Conservation (phyloP, 2,888 invertebrate species). For the Penaeus monodon region DNA sequence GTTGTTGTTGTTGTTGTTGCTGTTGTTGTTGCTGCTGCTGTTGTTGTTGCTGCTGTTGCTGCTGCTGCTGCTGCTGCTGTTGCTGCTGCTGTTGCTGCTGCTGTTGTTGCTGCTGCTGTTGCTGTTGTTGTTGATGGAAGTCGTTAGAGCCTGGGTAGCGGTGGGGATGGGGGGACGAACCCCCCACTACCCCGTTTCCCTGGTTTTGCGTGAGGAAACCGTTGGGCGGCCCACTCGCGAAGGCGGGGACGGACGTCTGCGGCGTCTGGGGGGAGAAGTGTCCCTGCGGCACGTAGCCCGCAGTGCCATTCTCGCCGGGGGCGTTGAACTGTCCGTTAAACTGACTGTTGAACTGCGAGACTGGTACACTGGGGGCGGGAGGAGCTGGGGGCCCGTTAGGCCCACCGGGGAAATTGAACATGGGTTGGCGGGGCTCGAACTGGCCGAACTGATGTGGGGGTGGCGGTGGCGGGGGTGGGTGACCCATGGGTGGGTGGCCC, state of each 20-base stretch:
- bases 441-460: constrained; percentile 63
- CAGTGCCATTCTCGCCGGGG: constrained; percentile 53
- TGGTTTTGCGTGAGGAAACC: constrained; percentile 59
- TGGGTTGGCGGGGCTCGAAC: constrained; percentile 61
- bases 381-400: constrained; percentile 50
- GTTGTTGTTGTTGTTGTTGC: constrained; percentile 36
- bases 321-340: constrained; percentile 53
- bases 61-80: constrained; percentile 51
- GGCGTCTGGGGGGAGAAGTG: constrained; percentile 64
- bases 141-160: constrained; percentile 62
- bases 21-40: constrained; percentile 54
- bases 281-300: constrained; percentile 63
- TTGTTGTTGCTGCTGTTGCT: constrained; percentile 54
- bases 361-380: constrained; percentile 51
- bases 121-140: constrained; percentile 61
- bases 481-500: constrained; percentile 59
- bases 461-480: constrained; percentile 56
- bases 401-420: constrained; percentile 61
- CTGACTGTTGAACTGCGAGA: constrained; percentile 60
- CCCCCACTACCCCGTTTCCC: constrained; percentile 65
- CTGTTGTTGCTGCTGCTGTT: constrained; percentile 58
- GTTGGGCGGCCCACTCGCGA: constrained; percentile 58
- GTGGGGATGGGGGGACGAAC: constrained; percentile 62
- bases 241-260: constrained; percentile 59
- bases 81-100: constrained; percentile 60